Evolutionary conservation across 2,888 invertebrate species (phyloP).

Genomic region (Hoplodrina blanda): DNA sequence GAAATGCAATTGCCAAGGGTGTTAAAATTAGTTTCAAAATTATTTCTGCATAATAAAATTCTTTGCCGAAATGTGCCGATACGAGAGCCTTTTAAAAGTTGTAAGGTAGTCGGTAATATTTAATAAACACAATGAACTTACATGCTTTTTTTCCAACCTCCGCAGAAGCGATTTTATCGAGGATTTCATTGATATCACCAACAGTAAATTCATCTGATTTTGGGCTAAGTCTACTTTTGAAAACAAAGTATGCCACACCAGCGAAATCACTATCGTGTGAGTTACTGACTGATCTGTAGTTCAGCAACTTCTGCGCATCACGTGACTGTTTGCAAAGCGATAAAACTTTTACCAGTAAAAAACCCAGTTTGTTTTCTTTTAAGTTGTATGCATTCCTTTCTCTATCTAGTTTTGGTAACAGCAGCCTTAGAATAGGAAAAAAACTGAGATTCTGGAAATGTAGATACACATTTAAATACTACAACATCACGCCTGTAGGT

Average conservation of each 20-base stretch:
- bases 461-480: constrained; percentile 8
- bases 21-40: too few relatives aligned
- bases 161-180: constrained; percentile 94
- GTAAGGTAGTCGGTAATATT: too few relatives aligned
- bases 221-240: constrained; percentile 89
- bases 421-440: constrained; percentile 94
- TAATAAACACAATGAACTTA: constrained; percentile 70
- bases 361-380: constrained; percentile 94
- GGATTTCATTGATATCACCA: constrained; percentile 93
- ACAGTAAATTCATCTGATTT: constrained; percentile 90
- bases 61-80: too few relatives aligned
- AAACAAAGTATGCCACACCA: constrained; percentile 93
- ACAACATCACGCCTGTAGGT: not conserved
- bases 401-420: constrained; percentile 95
- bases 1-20: too few relatives aligned
- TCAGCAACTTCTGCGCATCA: constrained; percentile 82
- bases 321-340: constrained; percentile 92
- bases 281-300: constrained; percentile 86
- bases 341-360: constrained; percentile 93
- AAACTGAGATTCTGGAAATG: constrained; percentile 90
- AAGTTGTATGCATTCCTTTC: constrained; percentile 95
- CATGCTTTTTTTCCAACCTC: constrained; percentile 91
- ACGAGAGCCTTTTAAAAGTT: too few relatives aligned
- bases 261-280: constrained; percentile 94
- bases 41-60: too few relatives aligned